Conservation (phyloP, 2,888 invertebrate genomes). For the Marronus borbonicus region DNA sequence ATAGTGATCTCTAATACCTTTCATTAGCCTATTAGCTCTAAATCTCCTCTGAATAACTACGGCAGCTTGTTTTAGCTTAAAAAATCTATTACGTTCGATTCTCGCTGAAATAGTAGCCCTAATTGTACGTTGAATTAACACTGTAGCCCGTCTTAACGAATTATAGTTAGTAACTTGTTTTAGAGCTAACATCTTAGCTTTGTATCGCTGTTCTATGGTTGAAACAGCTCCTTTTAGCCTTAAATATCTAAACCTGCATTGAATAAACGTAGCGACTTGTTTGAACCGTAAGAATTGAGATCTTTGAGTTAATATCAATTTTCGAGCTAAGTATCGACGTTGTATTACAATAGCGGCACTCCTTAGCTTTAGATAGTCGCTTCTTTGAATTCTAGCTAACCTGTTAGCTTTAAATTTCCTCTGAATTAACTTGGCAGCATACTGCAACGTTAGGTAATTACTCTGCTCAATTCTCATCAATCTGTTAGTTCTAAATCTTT, state of each 20-base stretch:
- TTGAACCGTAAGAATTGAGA: conserved; percentile 55
- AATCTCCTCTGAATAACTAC: conserved; percentile 72
- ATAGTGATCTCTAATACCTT: conserved; percentile 58
- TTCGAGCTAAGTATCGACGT: conserved; percentile 16
- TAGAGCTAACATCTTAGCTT: conserved; percentile 58
- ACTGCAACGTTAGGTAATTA: conserved; percentile 7
- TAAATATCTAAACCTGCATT: conserved; percentile 63
- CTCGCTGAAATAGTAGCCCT: conserved; percentile 56
- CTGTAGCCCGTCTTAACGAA: conserved; percentile 57
- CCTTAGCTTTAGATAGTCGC: conserved; percentile 62
- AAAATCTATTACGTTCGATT: conserved; percentile 49
- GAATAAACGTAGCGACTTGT: conserved; percentile 59
- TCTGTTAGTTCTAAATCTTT: conserved; percentile 56
- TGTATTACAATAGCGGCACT: conserved; percentile 57
- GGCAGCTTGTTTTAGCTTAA: conserved; percentile 63
- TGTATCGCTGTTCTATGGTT: conserved; percentile 61
- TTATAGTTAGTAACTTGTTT: conserved; percentile 62
- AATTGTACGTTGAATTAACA: conserved; percentile 50
- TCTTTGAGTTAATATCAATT: conserved; percentile 14
- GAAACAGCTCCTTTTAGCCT: conserved; percentile 59
- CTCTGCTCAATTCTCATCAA: conserved; percentile 63
- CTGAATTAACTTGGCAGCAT: conserved; percentile 50
- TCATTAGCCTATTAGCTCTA: conserved; percentile 64
- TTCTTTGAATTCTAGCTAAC: conserved; percentile 63
- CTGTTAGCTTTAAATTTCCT: conserved; percentile 59